A percentile compares a stretch with the other conserved stretches of the same genome.
phyloP scores from a whole-genome alignment of 1,140 invertebrate species.

The Heliconius eleuchia region DNA sequence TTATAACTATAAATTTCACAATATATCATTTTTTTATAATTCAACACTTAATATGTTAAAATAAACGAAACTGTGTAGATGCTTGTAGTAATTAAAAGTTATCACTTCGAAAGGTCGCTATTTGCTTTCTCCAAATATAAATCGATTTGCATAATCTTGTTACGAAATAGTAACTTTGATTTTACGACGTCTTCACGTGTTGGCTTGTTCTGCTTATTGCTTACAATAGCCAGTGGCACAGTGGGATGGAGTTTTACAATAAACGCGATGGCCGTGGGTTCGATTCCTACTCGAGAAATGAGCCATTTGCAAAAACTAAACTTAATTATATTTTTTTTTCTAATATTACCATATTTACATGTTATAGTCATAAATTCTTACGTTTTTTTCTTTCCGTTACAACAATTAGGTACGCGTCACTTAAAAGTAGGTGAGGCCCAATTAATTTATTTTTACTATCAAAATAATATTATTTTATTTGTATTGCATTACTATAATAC shows the following conservation, averaged over 20 bases:
- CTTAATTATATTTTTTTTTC: too few relatives aligned
- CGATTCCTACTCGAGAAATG: too few relatives aligned
- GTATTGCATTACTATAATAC: neutral
- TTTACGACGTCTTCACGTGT: neutral
- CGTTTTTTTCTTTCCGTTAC: too few relatives aligned
- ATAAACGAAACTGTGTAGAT: neutral
- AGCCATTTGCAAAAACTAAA: too few relatives aligned
- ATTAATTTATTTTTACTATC: too few relatives aligned
- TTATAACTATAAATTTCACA: neutral
- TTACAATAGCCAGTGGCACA: neutral
- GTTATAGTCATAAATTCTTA: too few relatives aligned
- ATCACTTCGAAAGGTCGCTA: neutral
- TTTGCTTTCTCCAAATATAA: conserved; percentile 20
- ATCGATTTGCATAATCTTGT: conserved; percentile 19
- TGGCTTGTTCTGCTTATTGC: neutral
- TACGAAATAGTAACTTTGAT: conserved; percentile 18
- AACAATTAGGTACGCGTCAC: too few relatives aligned
- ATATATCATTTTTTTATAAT: neutral
- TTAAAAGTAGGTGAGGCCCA: too few relatives aligned
- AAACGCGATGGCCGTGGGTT: too few relatives aligned
- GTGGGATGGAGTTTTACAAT: too few relatives aligned
- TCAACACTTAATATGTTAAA: neutral
- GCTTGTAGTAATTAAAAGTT: neutral
- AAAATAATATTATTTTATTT: neutral
- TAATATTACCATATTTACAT: too few relatives aligned